Evolutionary conservation across 2,113 vertebrate species (phyloP).

Genomic region (Pithys albifrons): DNA sequence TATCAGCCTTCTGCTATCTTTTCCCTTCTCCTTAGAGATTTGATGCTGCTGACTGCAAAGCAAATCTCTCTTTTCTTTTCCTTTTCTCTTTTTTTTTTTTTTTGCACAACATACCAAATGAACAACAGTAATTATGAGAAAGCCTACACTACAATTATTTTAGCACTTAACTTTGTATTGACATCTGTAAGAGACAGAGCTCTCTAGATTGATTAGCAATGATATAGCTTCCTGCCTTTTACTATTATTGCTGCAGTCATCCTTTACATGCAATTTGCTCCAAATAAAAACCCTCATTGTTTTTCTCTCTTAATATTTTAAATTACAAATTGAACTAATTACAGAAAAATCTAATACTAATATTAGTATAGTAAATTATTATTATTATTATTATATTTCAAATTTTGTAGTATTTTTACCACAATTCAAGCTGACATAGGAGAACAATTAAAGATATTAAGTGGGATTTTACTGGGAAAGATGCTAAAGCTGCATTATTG

Average conservation of each 20-base stretch:
- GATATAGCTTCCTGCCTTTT: conserved; percentile 61
- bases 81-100: conserved; percentile 71
- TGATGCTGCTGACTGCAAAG: conserved; percentile 85
- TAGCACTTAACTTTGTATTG: conserved; percentile 75
- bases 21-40: conserved; percentile 86
- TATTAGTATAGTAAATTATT: not conserved
- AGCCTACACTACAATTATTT: conserved; percentile 76
- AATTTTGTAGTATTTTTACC: not conserved
- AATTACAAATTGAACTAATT: conserved; percentile 33
- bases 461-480: not conserved
- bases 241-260: conserved; percentile 45
- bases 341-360: not conserved
- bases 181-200: conserved; percentile 73
- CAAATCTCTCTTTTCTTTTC: conserved; percentile 79
- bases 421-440: not conserved
- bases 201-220: conserved; percentile 72
- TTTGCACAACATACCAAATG: conserved; percentile 65
- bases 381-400: not conserved
- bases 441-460: conserved; percentile 19
- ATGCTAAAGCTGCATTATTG: not conserved
- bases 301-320: conserved; percentile 57
- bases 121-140: conserved; percentile 75
- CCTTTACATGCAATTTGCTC: conserved; percentile 27
- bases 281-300: not conserved
- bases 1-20: conserved; percentile 96